Base-by-base conservation (phyloP, 2,888 invertebrate species). In the Morpho deidamia region DNA sequence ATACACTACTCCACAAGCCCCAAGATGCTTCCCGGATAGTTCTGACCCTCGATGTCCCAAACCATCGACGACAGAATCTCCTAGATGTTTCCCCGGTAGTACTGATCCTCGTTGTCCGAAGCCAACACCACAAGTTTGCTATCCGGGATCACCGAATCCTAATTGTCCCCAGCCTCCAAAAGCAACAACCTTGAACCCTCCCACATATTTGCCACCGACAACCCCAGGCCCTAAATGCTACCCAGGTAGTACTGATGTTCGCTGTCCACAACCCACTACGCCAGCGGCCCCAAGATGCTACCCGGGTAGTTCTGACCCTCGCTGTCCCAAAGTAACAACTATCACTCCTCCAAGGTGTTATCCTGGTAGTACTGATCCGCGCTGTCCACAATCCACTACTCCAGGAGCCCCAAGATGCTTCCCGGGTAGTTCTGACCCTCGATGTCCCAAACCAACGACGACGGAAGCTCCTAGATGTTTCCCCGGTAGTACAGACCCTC, bases 401-500 rank as follows among this genome's bases (percentile, higher is more conserved):
- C 51, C 58, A 8, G 58, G 61, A 0, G 43, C 50, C 3, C 73
- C 77, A 0, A 55, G 58, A 0, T 79, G 77, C 37, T 78, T 58
- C 41, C 77, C 76, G 0, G 76, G 79, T 0, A 65, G 65, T 7
- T 56, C 53, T 0, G 75, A 77, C 43, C 69, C 72, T 0, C 61
- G 72, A 1, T 76, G 78, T 32, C 74, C 79, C 0, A 61, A 61
- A 14, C 69, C 69, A 0, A 69, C 70, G 0, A 71, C 70, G 5
- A 69, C 75, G 0, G 64, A 51, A 2, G 66, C 73, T 7, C 71
- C 72, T 1, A 62, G 55, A 11, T 74, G 87, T 38, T 83, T 67
- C 53, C 82, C 85, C 0, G 86, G 85, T 0, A 71, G 76, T 0
- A 66, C 12, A 0, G 82, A 89, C 61, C 76, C 83, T 0, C 62